Evolutionary conservation across 2,797 vertebrate genomes (phyloP).

Genomic region (Epinephelus coioides): DNA sequence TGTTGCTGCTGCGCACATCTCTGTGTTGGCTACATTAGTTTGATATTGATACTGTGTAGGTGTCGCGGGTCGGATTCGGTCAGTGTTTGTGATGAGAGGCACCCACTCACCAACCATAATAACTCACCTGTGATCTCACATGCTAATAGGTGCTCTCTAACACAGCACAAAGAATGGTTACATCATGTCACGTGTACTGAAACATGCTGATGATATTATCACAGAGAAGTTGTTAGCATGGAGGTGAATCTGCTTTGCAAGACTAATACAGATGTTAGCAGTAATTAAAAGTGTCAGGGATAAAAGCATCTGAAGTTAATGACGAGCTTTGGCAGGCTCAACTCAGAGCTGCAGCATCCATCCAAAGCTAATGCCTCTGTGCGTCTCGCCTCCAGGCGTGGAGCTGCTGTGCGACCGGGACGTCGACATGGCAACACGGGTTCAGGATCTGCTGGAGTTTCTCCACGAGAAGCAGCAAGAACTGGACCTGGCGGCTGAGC

Average conservation of each 20-base stretch:
- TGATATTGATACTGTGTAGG: constrained; percentile 75
- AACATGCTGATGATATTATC: constrained; percentile 9
- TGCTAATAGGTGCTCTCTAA: constrained; percentile 70
- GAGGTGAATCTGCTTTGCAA: background rate
- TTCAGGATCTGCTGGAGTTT: constrained; percentile 98
- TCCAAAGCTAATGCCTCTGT: background rate
- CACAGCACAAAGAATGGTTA: constrained; percentile 54
- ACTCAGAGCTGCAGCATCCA: no score
- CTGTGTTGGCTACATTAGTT: constrained; percentile 65
- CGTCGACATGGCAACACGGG: constrained; percentile 97
- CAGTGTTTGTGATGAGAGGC: constrained; percentile 75
- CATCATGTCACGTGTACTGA: constrained; percentile 58
- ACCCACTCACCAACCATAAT: constrained; percentile 76
- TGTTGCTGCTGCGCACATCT: constrained; percentile 54
- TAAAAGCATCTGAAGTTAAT: no score
- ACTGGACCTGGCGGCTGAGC: constrained; percentile 95
- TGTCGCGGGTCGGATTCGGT: constrained; percentile 62
- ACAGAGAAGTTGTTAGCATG: background rate
- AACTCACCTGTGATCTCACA: constrained; percentile 77
- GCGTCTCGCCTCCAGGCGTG: constrained; percentile 86
- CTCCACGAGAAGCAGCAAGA: constrained; percentile 99
- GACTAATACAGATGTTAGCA: background rate
- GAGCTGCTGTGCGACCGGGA: constrained; percentile 97
- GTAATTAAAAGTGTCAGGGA: background rate
- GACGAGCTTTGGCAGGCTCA: no score